Evolutionary conservation across 2,113 vertebrate species (phyloP).

Genomic region (Ammodytes dubius): DNA sequence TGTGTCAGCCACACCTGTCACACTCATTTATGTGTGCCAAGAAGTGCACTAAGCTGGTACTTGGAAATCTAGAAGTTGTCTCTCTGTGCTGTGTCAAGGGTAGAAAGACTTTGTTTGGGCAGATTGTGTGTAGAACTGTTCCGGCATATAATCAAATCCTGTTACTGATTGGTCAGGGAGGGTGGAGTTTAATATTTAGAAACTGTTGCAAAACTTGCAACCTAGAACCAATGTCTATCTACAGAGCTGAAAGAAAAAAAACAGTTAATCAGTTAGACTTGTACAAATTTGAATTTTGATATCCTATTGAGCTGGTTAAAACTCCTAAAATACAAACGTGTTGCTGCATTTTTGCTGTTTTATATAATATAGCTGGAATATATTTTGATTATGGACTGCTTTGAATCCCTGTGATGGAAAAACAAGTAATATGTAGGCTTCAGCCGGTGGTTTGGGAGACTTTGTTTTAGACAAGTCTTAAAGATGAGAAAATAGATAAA

Average conservation of each 20-base stretch:
- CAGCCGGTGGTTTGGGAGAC: not conserved
- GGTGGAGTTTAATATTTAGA: not conserved
- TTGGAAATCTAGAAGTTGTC: slow-evolving; percentile 3
- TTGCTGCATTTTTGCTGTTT: not conserved
- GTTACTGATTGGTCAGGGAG: not conserved
- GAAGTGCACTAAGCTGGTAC: not conserved
- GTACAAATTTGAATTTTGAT: not conserved
- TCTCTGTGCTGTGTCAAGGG: not conserved
- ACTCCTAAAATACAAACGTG: too few relatives aligned
- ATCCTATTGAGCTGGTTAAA: too few relatives aligned
- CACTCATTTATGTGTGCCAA: slow-evolving; percentile 42
- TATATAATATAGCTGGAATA: not conserved
- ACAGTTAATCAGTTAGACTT: not conserved
- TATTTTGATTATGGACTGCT: not conserved
- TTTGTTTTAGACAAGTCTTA: too few relatives aligned
- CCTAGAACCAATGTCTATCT: not conserved
- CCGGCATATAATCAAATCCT: not conserved
- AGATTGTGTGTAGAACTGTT: slow-evolving; percentile 1
- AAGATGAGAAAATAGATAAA: not conserved
- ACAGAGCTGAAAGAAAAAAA: not conserved
- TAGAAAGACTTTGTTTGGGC: not conserved
- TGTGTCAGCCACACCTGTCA: slow-evolving; percentile 67
- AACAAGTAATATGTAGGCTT: not conserved
- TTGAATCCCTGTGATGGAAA: not conserved
- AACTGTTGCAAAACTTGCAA: not conserved